A percentile compares a stretch with the other conserved stretches of the same genome.
Evolutionary conservation across 2,113 vertebrate genomes (phyloP).

Genomic region (Passer domesticus): DNA sequence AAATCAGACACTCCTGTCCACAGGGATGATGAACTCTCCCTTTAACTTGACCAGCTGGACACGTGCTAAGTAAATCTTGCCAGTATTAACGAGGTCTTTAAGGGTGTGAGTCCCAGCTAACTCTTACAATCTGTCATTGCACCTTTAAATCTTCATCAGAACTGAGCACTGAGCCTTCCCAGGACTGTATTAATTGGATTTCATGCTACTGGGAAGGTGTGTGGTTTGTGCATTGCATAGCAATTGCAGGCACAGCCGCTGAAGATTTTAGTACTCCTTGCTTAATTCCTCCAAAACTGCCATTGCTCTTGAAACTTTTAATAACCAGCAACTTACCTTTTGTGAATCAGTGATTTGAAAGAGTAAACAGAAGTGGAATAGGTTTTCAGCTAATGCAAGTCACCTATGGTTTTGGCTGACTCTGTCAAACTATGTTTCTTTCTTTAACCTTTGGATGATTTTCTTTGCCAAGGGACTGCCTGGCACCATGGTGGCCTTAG

Average conservation of each 20-base stretch:
- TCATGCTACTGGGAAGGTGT: constrained; percentile 21
- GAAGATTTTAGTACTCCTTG: background rate
- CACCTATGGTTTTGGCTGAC: background rate
- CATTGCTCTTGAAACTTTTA: background rate
- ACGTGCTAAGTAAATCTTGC: background rate
- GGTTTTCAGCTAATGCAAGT: constrained; percentile 20
- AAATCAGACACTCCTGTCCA: background rate
- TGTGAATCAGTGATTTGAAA: background rate
- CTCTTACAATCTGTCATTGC: background rate
- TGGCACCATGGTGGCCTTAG: background rate
- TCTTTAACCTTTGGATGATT: constrained; percentile 26
- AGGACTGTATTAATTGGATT: constrained; percentile 43
- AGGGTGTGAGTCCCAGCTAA: background rate
- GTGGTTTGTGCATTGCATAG: constrained; percentile 23
- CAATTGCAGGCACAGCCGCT: background rate
- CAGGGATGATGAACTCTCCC: background rate
- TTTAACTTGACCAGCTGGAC: constrained; percentile 1
- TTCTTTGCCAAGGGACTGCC: background rate
- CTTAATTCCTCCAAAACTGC: background rate
- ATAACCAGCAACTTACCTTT: background rate
- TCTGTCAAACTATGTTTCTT: background rate
- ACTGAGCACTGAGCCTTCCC: background rate
- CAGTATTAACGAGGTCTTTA: constrained; percentile 7
- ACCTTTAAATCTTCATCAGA: constrained; percentile 40
- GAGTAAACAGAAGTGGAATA: constrained; percentile 17